These are phyloP conservation scores for Boleophthalmus pectinirostris DNA, from an alignment of 2,113 vertebrate species.

Conservation along the genomic window DNA sequence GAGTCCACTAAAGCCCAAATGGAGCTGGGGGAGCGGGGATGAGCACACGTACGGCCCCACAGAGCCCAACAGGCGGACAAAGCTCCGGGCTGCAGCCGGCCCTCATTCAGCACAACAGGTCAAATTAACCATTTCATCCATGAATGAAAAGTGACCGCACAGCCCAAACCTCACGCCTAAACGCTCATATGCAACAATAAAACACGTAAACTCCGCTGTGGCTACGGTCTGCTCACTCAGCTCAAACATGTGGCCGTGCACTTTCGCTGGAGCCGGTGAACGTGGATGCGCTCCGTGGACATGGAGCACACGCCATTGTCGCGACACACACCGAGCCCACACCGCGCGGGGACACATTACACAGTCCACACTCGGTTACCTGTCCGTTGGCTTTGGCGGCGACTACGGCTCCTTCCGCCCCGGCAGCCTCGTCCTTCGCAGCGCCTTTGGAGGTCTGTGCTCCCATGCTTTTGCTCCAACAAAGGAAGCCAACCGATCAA, in stretches of 20 bases:
- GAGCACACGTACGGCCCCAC: background rate
- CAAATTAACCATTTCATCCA: background rate
- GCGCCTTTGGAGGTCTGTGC: conserved; percentile 98
- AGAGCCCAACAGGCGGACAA: background rate
- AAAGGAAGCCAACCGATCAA: conserved; percentile 94
- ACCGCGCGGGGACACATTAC: conserved; percentile 10
- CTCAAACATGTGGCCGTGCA: conserved; percentile 61
- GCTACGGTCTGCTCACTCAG: conserved; percentile 8
- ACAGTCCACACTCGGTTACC: conserved; percentile 72
- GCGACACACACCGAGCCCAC: conserved; percentile 57
- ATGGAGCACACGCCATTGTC: conserved; percentile 65
- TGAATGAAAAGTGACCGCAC: background rate
- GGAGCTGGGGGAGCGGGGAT: background rate
- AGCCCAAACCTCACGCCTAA: background rate
- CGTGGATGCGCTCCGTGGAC: conserved; percentile 61
- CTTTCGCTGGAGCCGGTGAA: conserved; percentile 71
- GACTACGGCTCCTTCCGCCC: conserved; percentile 87
- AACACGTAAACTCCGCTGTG: background rate
- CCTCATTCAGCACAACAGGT: conserved; percentile 1
- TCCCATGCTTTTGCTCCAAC: conserved; percentile 97
- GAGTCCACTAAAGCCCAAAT: background rate
- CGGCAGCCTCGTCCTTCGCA: conserved; percentile 89
- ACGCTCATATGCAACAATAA: background rate
- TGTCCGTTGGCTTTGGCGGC: conserved; percentile 94
- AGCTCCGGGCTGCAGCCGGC: background rate